These are phyloP conservation scores for Phodopus roborovskii DNA, from an alignment of 2,113 vertebrate species.

Conservation along the genomic window DNA sequence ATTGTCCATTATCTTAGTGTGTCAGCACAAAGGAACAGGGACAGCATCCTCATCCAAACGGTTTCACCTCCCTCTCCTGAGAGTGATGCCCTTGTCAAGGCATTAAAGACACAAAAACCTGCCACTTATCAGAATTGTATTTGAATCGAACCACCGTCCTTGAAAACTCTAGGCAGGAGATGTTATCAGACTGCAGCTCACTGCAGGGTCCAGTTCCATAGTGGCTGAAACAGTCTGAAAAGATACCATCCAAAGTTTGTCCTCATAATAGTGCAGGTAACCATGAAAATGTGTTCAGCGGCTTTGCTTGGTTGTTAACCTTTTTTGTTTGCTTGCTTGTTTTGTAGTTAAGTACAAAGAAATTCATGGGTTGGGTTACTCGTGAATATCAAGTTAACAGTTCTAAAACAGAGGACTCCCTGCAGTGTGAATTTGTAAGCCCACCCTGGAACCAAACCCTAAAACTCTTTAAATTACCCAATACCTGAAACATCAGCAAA, in stretches of 20 bases:
- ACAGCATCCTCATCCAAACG: slow-evolving; percentile 84
- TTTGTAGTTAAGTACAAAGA: slow-evolving; percentile 60
- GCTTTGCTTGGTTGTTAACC: background rate
- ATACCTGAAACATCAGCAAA: slow-evolving; percentile 73
- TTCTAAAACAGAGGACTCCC: slow-evolving; percentile 68
- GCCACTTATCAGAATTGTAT: slow-evolving; percentile 88
- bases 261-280: background rate
- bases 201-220: slow-evolving; percentile 75
- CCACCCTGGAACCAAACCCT: slow-evolving; percentile 67
- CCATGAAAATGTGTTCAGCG: slow-evolving; percentile 57
- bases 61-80: slow-evolving; percentile 88
- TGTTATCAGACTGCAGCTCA: slow-evolving; percentile 83
- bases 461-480: slow-evolving; percentile 71
- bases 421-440: slow-evolving; percentile 72
- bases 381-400: slow-evolving; percentile 65
- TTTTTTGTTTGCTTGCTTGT: background rate
- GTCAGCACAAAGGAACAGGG: slow-evolving; percentile 86
- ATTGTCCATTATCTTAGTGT: slow-evolving; percentile 89
- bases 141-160: slow-evolving; percentile 89
- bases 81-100: slow-evolving; percentile 89
- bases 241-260: slow-evolving; percentile 60
- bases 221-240: slow-evolving; percentile 74
- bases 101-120: slow-evolving; percentile 88
- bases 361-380: slow-evolving; percentile 49
- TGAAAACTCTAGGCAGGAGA: slow-evolving; percentile 87